Conservation (phyloP, 2,113 vertebrate genomes). For the Ptyas mucosa region DNA sequence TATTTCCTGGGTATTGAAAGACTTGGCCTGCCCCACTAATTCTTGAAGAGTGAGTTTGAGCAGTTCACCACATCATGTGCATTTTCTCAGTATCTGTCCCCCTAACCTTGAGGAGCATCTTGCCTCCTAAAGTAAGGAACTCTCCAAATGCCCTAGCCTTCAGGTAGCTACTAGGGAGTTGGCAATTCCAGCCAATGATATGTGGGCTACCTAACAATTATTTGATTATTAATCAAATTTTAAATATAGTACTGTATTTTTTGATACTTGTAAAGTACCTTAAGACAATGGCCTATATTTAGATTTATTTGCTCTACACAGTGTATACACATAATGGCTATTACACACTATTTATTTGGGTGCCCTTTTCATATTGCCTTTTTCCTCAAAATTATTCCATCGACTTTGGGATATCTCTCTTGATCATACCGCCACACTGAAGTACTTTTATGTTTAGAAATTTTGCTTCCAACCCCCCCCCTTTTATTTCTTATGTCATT, state of each 20-base stretch:
- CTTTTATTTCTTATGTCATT: background rate
- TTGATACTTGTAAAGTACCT: background rate
- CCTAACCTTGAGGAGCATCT: background rate
- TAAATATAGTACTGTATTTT: background rate
- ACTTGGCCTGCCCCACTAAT: background rate
- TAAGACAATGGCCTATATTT: background rate
- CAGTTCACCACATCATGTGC: background rate
- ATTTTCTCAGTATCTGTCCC: background rate
- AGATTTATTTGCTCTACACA: background rate
- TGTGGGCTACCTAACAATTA: background rate
- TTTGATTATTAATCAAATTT: background rate
- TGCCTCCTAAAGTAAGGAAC: background rate
- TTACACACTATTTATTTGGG: background rate
- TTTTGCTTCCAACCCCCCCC: background rate
- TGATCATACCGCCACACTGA: background rate
- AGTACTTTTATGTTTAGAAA: background rate
- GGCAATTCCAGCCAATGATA: background rate
- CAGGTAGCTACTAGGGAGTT: background rate
- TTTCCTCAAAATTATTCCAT: background rate
- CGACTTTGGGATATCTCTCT: background rate
- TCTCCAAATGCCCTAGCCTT: background rate
- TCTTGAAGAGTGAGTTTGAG: background rate
- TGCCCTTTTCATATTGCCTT: background rate
- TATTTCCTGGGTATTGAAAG: background rate
- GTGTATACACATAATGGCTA: background rate